Evolutionary conservation across 2,113 vertebrate species (phyloP).

Genomic region (Melospiza melodia): DNA sequence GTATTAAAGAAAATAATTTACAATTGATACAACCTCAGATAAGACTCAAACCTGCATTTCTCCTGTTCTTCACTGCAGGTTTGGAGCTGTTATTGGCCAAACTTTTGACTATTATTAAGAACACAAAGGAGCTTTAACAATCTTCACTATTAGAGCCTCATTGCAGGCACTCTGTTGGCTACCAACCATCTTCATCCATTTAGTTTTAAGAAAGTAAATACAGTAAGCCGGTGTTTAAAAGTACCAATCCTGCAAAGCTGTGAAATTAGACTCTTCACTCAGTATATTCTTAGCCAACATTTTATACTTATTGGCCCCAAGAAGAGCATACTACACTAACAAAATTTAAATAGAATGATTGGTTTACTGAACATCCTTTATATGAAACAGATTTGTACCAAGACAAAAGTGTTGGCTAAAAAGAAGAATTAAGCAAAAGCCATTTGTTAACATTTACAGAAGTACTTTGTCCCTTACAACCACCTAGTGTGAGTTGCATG

Average conservation of each 20-base stretch:
- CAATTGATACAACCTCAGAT: conserved; percentile 35
- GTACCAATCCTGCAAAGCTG: conserved; percentile 65
- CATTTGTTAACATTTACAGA: conserved; percentile 67
- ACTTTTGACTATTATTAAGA: conserved; percentile 53
- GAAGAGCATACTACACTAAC: conserved; percentile 52
- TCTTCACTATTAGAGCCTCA: conserved; percentile 59
- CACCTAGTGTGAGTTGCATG: too few species aligned
- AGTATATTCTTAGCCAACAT: conserved; percentile 55
- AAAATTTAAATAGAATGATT: conserved; percentile 63
- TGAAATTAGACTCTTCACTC: conserved; percentile 69
- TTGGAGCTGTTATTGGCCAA: conserved; percentile 39
- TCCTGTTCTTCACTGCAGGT: conserved; percentile 52
- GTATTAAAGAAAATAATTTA: not conserved
- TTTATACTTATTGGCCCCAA: conserved; percentile 48
- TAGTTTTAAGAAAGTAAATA: conserved; percentile 64
- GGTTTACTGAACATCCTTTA: conserved; percentile 50
- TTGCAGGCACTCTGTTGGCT: conserved; percentile 66
- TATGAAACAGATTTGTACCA: conserved; percentile 67
- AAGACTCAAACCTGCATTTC: conserved; percentile 53
- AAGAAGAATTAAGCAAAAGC: conserved; percentile 66
- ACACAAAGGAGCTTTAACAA: conserved; percentile 61
- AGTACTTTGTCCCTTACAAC: conserved; percentile 72
- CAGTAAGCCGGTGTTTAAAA: conserved; percentile 59
- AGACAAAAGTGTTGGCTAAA: conserved; percentile 71
- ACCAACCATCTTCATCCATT: conserved; percentile 67